Conservation (phyloP, 2,797 vertebrate species). For the Sebastes oblongus region DNA sequence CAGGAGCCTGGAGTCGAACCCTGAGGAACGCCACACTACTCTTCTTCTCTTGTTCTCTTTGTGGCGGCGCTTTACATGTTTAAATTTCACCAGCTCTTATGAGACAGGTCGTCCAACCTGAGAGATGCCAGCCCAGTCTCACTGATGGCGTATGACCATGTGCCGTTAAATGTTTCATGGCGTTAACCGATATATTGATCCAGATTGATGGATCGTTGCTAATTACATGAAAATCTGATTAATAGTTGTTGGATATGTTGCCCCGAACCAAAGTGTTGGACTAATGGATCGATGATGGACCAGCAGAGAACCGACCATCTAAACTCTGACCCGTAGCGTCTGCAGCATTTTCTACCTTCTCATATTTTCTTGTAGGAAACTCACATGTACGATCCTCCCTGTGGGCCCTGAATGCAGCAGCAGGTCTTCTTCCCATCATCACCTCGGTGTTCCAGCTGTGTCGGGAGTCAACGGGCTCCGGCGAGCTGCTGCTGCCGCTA, state of each 20-base stretch:
- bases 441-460: constrained; percentile 35
- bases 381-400: not conserved
- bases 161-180: too few relatives aligned
- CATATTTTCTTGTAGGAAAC: not conserved
- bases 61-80: not conserved
- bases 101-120: too few relatives aligned
- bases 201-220: too few relatives aligned
- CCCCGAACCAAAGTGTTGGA: not conserved
- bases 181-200: too few relatives aligned
- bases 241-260: not conserved
- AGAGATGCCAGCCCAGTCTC: too few relatives aligned
- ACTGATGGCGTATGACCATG: too few relatives aligned
- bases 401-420: constrained; percentile 43
- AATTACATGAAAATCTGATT: too few relatives aligned
- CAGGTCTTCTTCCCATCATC: constrained; percentile 48
- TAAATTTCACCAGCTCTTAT: not conserved
- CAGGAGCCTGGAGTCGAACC: not conserved
- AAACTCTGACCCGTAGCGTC: not conserved
- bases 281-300: not conserved
- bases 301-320: not conserved
- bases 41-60: not conserved
- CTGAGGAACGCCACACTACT: constrained; percentile 27
- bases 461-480: constrained; percentile 3
- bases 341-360: not conserved
- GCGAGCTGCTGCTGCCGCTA: not conserved